A percentile compares a stretch with the other conserved stretches of the same genome.
phyloP scores from a whole-genome alignment of 2,113 vertebrate species.

The Opisthocomus hoazin region DNA sequence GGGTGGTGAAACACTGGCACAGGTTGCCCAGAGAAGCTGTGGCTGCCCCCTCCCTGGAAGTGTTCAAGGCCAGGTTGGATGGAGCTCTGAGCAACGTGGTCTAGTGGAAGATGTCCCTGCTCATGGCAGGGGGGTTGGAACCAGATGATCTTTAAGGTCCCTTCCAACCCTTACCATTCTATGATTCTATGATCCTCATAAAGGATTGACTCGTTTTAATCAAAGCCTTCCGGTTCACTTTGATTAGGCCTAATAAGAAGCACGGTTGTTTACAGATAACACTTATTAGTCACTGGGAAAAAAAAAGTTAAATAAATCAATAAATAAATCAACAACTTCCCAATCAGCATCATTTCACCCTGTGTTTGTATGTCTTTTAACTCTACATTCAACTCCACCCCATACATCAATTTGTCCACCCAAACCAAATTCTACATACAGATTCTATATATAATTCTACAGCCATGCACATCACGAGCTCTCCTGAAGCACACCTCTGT shows the following conservation, averaged over 20 bases:
- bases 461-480: background rate
- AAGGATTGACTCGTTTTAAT: background rate
- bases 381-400: background rate
- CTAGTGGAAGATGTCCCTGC: no score
- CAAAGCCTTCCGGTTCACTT: constrained; percentile 2
- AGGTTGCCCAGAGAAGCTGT: no score
- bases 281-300: background rate
- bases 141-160: no score
- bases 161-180: no score
- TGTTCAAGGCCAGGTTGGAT: no score
- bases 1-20: no score
- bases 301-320: background rate
- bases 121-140: no score
- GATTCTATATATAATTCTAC: no score
- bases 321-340: background rate
- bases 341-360: background rate
- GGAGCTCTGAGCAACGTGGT: no score
- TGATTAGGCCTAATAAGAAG: constrained; percentile 24
- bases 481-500: background rate
- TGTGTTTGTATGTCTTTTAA: background rate
- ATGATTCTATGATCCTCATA: no score
- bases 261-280: background rate
- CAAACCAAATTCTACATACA: background rate
- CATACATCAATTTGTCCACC: background rate
- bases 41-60: no score